Conservation (phyloP, 2,888 invertebrate genomes). For the Epistrophe grossulariae region DNA sequence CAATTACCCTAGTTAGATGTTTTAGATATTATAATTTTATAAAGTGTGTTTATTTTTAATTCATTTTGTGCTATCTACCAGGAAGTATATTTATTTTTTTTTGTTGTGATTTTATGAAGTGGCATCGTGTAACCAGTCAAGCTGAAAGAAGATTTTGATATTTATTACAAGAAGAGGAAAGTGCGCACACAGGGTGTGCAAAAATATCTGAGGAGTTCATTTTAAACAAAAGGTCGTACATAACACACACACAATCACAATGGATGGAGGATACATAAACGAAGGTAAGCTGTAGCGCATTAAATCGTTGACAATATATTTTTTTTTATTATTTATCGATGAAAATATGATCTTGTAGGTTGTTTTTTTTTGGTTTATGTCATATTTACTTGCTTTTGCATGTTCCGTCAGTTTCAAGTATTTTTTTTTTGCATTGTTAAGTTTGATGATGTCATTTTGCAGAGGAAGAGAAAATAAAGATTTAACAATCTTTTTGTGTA, state of each 20-base stretch:
- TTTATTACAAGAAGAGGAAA: slow-evolving; percentile 44
- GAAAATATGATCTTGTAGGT: slow-evolving; percentile 52
- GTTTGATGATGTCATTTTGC: slow-evolving; percentile 16
- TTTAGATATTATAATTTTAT: too few relatives aligned
- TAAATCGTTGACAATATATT: slow-evolving; percentile 55
- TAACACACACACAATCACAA: slow-evolving; percentile 77
- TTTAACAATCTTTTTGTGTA: not conserved
- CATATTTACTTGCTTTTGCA: slow-evolving; percentile 18
- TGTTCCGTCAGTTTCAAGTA: slow-evolving; percentile 38
- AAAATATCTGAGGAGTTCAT: slow-evolving; percentile 2
- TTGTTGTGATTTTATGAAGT: slow-evolving; percentile 14
- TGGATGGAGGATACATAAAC: slow-evolving; percentile 83
- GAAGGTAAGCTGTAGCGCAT: slow-evolving; percentile 81
- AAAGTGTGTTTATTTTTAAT: not conserved
- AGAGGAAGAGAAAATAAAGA: not conserved
- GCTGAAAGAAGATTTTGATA: slow-evolving; percentile 47
- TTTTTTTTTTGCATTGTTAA: slow-evolving; percentile 26
- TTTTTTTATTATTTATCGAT: slow-evolving; percentile 31
- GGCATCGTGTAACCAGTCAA: slow-evolving; percentile 55
- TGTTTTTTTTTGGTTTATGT: slow-evolving; percentile 19
- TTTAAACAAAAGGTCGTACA: slow-evolving; percentile 18
- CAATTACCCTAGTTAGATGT: slow-evolving; percentile 61
- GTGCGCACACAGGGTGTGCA: not conserved
- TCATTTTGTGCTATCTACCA: not conserved
- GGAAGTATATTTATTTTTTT: not conserved